These are phyloP conservation scores for Ciconia boyciana DNA, from an alignment of 2,113 vertebrate species.

Conservation along the genomic window DNA sequence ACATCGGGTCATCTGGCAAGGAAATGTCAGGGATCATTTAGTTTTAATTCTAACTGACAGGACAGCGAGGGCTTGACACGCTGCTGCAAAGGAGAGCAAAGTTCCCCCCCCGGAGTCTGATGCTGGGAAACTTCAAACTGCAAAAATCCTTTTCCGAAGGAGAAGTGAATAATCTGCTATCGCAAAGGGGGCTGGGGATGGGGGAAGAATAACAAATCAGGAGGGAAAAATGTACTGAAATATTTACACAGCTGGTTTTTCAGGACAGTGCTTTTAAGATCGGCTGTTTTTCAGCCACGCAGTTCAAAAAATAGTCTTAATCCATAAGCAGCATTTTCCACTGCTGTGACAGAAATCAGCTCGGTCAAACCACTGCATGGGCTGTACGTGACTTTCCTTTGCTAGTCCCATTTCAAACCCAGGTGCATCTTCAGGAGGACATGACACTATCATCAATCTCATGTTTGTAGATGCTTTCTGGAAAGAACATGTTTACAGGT, in stretches of 20 bases:
- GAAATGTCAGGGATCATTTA: background rate
- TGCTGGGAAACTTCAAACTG: background rate
- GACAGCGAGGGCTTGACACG: background rate
- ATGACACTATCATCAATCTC: fast-evolving
- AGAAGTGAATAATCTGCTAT: conserved; percentile 40
- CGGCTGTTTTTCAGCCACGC: background rate
- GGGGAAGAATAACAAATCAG: conserved; percentile 53
- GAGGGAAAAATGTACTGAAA: conserved; percentile 37
- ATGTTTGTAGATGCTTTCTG: background rate
- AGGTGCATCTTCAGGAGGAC: background rate
- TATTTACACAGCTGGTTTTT: conserved; percentile 62
- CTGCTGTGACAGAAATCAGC: background rate
- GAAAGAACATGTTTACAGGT: background rate
- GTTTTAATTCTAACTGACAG: background rate
- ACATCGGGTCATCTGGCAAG: background rate
- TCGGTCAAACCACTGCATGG: background rate
- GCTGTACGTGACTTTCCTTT: background rate
- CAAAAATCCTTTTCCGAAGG: background rate
- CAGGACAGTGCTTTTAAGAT: conserved; percentile 11
- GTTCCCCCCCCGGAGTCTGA: background rate
- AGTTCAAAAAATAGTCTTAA: background rate
- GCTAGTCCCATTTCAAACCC: background rate
- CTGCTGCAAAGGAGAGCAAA: background rate
- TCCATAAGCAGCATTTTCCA: background rate
- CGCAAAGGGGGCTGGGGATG: background rate